These are phyloP conservation scores for Leptinotarsa defecta DNA, from an alignment of 1,140 invertebrate species.

Conservation along the genomic window DNA sequence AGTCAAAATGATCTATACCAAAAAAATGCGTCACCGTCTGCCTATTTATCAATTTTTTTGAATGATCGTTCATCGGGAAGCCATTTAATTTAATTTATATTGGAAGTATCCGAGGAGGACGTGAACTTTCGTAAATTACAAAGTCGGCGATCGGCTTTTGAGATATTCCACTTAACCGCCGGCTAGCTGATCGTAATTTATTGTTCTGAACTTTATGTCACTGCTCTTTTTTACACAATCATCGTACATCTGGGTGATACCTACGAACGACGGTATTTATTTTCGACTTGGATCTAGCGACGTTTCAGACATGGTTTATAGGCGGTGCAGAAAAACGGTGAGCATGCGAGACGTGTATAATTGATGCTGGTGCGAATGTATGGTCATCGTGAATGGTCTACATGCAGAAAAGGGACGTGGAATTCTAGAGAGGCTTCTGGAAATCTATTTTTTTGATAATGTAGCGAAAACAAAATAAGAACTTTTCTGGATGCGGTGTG, in stretches of 20 bases:
- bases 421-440: no score
- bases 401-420: no score
- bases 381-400: no score
- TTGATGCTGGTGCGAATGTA: constrained; percentile 12
- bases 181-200: constrained; percentile 38
- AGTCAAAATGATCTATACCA: no score
- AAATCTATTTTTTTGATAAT: no score
- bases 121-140: constrained; percentile 37
- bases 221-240: constrained; percentile 37
- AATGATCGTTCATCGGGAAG: constrained; percentile 20
- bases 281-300: constrained; percentile 14
- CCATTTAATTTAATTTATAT: constrained; percentile 34
- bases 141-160: constrained; percentile 37
- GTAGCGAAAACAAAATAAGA: no score
- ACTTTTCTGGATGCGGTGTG: no score
- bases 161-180: constrained; percentile 34
- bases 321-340: constrained; percentile 1
- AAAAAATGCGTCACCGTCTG: not conserved
- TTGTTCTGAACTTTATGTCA: constrained; percentile 32
- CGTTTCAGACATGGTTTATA: constrained; percentile 15
- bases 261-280: constrained; percentile 7
- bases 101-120: constrained; percentile 27
- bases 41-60: constrained; percentile 11
- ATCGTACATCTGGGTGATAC: constrained; percentile 24
- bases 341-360: not conserved